A percentile compares a stretch with the other conserved stretches of the same genome.
Evolutionary conservation across 64 coral and sea anemone species (phyloP).

Genomic region (Actinia tenebrosa): DNA sequence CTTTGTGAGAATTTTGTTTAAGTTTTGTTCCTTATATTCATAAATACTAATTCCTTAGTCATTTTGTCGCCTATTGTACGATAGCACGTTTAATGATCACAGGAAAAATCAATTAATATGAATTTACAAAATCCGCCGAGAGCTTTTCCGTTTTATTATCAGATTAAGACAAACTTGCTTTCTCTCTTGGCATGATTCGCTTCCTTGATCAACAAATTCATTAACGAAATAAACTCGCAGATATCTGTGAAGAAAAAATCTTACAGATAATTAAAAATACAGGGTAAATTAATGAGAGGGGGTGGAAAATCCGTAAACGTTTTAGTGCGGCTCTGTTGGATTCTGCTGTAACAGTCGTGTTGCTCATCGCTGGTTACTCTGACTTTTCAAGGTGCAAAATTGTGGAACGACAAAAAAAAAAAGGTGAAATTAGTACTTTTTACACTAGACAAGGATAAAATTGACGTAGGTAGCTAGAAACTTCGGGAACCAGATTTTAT

Average conservation of each 20-base stretch:
- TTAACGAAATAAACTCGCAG: slow-evolving; percentile 17
- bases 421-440: too few relatives aligned
- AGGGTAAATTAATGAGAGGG: not conserved
- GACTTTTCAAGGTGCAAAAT: too few relatives aligned
- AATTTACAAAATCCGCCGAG: slow-evolving; percentile 5
- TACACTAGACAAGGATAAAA: too few relatives aligned
- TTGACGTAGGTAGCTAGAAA: too few relatives aligned
- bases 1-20: not conserved
- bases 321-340: not conserved
- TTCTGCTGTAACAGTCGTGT: not conserved
- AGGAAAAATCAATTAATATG: slow-evolving; percentile 1
- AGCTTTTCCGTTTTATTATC: not conserved
- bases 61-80: not conserved
- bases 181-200: not conserved
- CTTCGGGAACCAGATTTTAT: too few relatives aligned
- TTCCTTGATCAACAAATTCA: slow-evolving; percentile 24
- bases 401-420: too few relatives aligned
- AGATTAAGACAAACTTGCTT: slow-evolving; percentile 16
- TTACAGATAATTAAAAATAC: slow-evolving; percentile 5
- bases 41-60: not conserved
- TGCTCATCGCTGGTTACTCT: too few relatives aligned
- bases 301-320: not conserved
- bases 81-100: not conserved
- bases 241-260: slow-evolving; percentile 3
- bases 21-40: not conserved